Percentiles rank a stretch among this genome's conserved stretches.
These are phyloP conservation scores for Hylaeus anthracinus DNA, from an alignment of 1,140 invertebrate genomes.

Conservation along the genomic window DNA sequence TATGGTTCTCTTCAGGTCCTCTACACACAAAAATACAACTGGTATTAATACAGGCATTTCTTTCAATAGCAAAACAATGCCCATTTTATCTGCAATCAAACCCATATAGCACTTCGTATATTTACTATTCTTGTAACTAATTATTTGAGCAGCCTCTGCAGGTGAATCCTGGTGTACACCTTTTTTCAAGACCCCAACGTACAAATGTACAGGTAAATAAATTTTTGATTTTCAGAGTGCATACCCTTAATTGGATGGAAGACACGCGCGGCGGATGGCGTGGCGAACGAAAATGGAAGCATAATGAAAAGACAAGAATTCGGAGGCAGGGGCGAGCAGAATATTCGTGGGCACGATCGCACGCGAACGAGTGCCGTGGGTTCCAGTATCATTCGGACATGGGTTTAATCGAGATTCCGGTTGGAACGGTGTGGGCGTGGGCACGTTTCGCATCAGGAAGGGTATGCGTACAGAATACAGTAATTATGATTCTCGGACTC, in stretches of 20 bases:
- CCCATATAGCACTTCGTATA: no score
- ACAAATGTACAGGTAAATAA: no score
- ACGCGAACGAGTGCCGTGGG: neutral
- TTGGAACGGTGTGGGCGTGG: slow-evolving; percentile 39
- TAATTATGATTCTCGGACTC: slow-evolving; percentile 71
- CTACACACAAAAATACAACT: no score
- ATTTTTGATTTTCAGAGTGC: no score
- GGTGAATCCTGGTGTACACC: no score
- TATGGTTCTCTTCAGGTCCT: no score
- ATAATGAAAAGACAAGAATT: slow-evolving; percentile 31
- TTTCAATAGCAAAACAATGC: no score
- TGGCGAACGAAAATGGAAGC: neutral
- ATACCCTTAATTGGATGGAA: neutral
- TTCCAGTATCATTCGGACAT: slow-evolving; percentile 49
- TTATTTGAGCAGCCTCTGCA: no score
- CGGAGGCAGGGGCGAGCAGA: slow-evolving; percentile 2
- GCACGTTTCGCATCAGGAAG: slow-evolving; percentile 61
- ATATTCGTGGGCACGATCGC: slow-evolving; percentile 40
- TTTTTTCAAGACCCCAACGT: no score
- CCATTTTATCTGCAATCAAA: no score
- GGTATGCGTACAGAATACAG: slow-evolving; percentile 67
- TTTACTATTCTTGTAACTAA: no score
- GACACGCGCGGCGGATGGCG: neutral
- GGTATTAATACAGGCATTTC: no score
- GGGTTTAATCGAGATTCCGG: slow-evolving; percentile 65